These are phyloP conservation scores for Rhinopomastus cyanomelas DNA, from an alignment of 2,113 vertebrate species.

Conservation along the genomic window DNA sequence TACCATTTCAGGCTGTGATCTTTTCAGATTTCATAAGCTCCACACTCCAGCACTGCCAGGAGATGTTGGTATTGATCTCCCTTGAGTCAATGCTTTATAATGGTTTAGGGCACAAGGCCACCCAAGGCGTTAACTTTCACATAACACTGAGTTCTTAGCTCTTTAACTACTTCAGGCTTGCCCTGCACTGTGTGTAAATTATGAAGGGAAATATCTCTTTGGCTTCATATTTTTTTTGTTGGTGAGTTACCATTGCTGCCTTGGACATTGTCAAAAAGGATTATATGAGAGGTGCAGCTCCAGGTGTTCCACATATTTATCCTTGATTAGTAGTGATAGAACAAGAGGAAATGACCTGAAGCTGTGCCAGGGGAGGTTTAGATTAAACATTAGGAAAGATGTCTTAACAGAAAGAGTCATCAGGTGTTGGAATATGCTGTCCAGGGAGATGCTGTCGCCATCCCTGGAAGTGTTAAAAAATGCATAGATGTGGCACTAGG, in stretches of 20 bases:
- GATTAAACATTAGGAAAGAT: too few relatives aligned
- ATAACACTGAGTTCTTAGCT: neutral
- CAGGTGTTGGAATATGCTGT: too few relatives aligned
- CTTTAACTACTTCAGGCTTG: neutral
- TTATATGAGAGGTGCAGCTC: neutral
- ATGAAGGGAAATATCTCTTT: neutral
- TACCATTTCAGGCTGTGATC: slow-evolving; percentile 1
- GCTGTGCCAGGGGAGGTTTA: too few relatives aligned
- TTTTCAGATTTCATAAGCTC: slow-evolving; percentile 6
- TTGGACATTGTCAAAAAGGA: neutral
- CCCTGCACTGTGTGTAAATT: neutral
- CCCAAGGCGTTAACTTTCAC: neutral
- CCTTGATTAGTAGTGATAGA: too few relatives aligned
- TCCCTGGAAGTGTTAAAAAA: too few relatives aligned
- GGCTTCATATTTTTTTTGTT: neutral
- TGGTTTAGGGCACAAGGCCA: neutral
- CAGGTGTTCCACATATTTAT: neutral
- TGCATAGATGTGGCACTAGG: too few relatives aligned
- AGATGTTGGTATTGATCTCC: slow-evolving; percentile 4
- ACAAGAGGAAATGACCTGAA: too few relatives aligned
- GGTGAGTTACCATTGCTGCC: neutral
- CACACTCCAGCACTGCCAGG: neutral
- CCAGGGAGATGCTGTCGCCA: too few relatives aligned
- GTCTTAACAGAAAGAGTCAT: too few relatives aligned
- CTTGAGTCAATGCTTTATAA: neutral